A percentile compares a stretch with the other conserved stretches of the same genome.
Conservation (phyloP, 2,888 invertebrate genomes). For the Latrodectus hesperus region DNA sequence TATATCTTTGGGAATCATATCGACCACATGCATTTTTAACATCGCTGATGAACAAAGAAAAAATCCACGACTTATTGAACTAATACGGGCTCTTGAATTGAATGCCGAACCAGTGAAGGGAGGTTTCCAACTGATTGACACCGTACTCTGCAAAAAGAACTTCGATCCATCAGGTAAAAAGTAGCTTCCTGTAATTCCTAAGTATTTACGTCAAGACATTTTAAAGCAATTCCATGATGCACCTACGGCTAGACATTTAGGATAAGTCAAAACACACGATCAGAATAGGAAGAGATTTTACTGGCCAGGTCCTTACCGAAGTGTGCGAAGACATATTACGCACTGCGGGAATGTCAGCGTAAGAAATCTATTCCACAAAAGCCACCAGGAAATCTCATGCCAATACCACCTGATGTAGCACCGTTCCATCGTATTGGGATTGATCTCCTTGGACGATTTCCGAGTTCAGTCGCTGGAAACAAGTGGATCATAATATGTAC, state of each 20-base stretch:
- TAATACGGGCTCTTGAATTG: background rate
- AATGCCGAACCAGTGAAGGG: too few species aligned
- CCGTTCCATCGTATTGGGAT: constrained; percentile 49
- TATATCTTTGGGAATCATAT: background rate
- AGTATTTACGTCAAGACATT: too few species aligned
- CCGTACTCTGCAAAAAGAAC: constrained; percentile 16
- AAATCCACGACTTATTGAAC: background rate
- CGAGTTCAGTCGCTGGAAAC: too few species aligned
- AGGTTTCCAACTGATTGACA: constrained; percentile 9
- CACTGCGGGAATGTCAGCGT: constrained; percentile 31
- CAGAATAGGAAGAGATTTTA: constrained; percentile 27
- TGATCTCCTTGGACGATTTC: constrained; percentile 69
- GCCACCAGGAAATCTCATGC: too few species aligned
- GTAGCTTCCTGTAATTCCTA: too few species aligned
- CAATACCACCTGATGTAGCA: background rate
- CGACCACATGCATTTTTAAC: background rate
- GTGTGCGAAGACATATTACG: constrained; percentile 13
- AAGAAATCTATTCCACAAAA: constrained; percentile 36
- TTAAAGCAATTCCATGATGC: constrained; percentile 45
- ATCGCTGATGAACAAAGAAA: constrained; percentile 1
- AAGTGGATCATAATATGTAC: too few species aligned
- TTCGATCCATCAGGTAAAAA: background rate
- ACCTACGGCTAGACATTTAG: constrained; percentile 45
- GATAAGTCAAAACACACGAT: constrained; percentile 9
- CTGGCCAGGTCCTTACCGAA: constrained; percentile 27